Percentiles rank a stretch among this genome's conserved stretches.
Evolutionary conservation across 2,888 invertebrate species (phyloP).

Genomic region (Mylabris sibirica): DNA sequence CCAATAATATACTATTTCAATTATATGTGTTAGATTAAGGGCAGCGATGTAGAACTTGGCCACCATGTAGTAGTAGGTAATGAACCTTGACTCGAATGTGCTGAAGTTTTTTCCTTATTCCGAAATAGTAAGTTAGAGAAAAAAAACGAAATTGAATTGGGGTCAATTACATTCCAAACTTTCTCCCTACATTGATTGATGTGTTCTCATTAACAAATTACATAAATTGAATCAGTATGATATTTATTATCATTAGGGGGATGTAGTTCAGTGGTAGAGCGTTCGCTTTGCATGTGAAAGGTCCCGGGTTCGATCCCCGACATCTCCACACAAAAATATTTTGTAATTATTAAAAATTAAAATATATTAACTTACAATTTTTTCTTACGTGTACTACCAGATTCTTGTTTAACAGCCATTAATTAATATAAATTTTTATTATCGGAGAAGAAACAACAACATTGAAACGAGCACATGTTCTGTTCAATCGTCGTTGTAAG

Average conservation of each 20-base stretch:
- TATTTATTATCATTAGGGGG: slow-evolving; percentile 61
- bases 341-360: too few relatives aligned
- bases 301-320: slow-evolving; percentile 99
- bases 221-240: not conserved
- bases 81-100: not conserved
- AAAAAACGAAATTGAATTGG: not conserved
- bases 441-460: too few relatives aligned
- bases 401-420: not conserved
- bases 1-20: not conserved
- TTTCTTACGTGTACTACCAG: not conserved
- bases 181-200: not conserved
- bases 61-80: not conserved
- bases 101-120: not conserved
- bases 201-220: not conserved
- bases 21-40: slow-evolving; percentile 6
- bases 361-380: not conserved
- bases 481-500: not conserved
- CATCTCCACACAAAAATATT: slow-evolving; percentile 87
- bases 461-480: not conserved
- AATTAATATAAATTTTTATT: not conserved
- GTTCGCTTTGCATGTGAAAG: slow-evolving; percentile 99
- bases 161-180: not conserved
- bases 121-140: not conserved
- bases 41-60: slow-evolving; percentile 1
- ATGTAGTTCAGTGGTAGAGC: slow-evolving; percentile 99